Percentiles rank a stretch among this genome's conserved stretches.
phyloP scores from a whole-genome alignment of 2,888 invertebrate species.

The Tipula confusa region DNA sequence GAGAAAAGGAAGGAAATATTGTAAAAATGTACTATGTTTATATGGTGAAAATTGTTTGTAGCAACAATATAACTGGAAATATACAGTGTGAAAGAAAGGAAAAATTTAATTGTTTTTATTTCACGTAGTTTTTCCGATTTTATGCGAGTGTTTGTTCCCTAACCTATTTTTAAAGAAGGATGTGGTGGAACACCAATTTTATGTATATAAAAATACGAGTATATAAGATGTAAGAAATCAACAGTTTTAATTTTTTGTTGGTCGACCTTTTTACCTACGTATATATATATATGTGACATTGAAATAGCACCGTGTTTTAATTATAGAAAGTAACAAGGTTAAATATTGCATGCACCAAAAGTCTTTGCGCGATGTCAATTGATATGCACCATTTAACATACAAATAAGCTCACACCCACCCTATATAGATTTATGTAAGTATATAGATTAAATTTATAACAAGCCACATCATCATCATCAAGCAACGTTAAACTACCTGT shows the following conservation, averaged over 20 bases:
- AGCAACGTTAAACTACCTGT: slow-evolving; percentile 32
- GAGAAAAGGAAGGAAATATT: not conserved
- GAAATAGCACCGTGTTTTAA: not conserved
- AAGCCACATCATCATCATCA: not conserved
- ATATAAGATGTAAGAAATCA: not conserved
- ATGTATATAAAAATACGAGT: not conserved
- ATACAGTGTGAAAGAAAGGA: not conserved
- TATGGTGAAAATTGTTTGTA: not conserved
- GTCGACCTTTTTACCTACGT: not conserved
- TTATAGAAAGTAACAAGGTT: not conserved
- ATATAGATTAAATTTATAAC: not conserved
- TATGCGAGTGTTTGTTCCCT: not conserved
- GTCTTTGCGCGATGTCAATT: not conserved
- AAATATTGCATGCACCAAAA: not conserved
- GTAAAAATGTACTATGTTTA: not conserved
- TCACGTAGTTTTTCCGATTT: not conserved
- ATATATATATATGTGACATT: not conserved
- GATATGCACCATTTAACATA: not conserved
- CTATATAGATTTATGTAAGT: not conserved
- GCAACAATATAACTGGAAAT: not conserved
- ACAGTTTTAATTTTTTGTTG: not conserved
- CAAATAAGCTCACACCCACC: not conserved
- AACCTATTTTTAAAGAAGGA: not conserved
- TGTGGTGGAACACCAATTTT: not conserved
- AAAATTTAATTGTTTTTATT: not conserved